Evolutionary conservation across 2,113 vertebrate genomes (phyloP), one percentile per base, ranked within the genome.

Genomic region (Sorex araneus): DNA sequence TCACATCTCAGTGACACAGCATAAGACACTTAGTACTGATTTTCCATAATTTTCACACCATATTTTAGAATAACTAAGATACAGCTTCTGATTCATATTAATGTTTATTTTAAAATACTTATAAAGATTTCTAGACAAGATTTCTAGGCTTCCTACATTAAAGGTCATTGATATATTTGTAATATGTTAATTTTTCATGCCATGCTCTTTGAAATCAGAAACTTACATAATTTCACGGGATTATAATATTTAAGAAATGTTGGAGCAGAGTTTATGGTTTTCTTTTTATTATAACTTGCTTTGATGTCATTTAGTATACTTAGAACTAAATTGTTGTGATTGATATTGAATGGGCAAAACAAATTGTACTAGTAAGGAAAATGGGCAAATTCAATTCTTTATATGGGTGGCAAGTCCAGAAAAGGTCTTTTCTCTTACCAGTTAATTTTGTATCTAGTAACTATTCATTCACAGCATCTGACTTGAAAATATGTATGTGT

Each of bases 391-490:
- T 92, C 1, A 40, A 81, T 25, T 19, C 21, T 27, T 83, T 8
- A 13, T 71, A 0, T 71, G 16, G 32, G 4, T 67, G 27, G 87
- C 50, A 91, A 64, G 88, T 50, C 30, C 19, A 54, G 80, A 40
- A 77, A 77, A 36, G 69, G 6, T 81, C 67, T 11, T 47, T n/a
- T n/a, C n/a, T n/a, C n/a, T 25, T 34, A 57, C 32, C 91, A 18
- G 78, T 71, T 66, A 30, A 74, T 66, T 83, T 15, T 67, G 23
- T 64, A 80, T 82, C 47, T 64, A 69, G 32, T 15, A 85, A 19
- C 1, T 15, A 94, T 94, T 86, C 19, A 27, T 91, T 95, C 64
- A 91, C 85, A 57, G 54, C 18, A 19, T n/a, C n/a, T 57, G 54
- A 57, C 54, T 57, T 57, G 15, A 19, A 57, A 57, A 57, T 57